phyloP scores from a whole-genome alignment of 2,113 vertebrate species.

The Tupaia tana region DNA sequence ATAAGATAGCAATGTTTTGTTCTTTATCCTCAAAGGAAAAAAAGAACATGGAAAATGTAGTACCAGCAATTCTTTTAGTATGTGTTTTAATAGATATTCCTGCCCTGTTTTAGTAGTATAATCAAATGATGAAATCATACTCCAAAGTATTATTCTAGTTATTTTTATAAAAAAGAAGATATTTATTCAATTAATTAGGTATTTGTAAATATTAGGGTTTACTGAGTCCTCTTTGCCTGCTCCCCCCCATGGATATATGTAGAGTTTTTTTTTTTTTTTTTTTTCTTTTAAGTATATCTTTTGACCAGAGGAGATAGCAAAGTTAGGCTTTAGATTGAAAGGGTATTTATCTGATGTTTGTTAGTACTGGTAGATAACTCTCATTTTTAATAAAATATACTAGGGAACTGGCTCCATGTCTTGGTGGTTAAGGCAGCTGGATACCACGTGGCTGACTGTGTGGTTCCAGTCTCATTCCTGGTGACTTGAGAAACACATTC shows the following conservation, averaged over 20 bases:
- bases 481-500: too few relatives aligned
- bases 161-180: not conserved
- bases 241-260: not conserved
- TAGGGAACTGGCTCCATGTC: not conserved
- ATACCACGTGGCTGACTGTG: too few relatives aligned
- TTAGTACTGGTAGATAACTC: not conserved
- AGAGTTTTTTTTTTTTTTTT: not conserved
- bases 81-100: not conserved
- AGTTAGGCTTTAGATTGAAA: not conserved
- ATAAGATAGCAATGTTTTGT: not conserved
- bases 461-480: too few relatives aligned
- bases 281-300: not conserved
- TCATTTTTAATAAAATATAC: not conserved
- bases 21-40: not conserved
- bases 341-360: not conserved
- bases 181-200: not conserved
- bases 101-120: not conserved
- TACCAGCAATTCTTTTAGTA: not conserved
- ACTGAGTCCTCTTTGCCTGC: not conserved
- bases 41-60: not conserved
- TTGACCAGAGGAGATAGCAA: not conserved
- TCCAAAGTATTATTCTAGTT: not conserved
- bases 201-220: not conserved
- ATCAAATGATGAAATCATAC: constrained; percentile 5
- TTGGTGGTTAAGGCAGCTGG: too few relatives aligned